Evolutionary conservation across 2,113 vertebrate species (phyloP), one percentile per base, ranked within the genome.

Genomic region (Channa argus): DNA sequence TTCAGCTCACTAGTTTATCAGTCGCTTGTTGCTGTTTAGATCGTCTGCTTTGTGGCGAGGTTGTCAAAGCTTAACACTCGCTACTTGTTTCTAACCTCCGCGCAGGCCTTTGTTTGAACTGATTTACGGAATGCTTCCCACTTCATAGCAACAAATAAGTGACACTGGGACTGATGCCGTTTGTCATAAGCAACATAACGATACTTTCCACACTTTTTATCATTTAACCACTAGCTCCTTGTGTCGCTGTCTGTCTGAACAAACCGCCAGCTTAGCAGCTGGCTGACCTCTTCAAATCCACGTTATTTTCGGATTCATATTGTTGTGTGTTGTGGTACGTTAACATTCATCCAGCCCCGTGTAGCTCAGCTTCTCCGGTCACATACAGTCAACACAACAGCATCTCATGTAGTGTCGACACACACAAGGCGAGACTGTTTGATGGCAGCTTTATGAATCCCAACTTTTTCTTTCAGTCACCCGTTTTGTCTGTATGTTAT

Each of bases 91-190:
- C 36, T 8, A 55, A 11, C 74, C 38, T 74, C 6, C 61, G n/a
- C 37, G 55, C 36, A 34, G 67, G 55, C 79, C 50, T n/a, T 7
- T 36, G 62, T 73, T 71, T 59, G 39, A 45, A 64, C 64, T 59
- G 33, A 63, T 85, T 86, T 65, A 64, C 43, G 50, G 66, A 64
- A 77, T 77, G 73, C 77, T 71, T 77, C 68, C 53, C 83, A 55
- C 47, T 49, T 44, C 80, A 79, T 56, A 62, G 69, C 69, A 43
- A 43, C 70, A 67, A 10, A 73, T 74, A 86, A 83, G 83, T 84
- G 85, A 89, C 82, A 87, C 82, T 24, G 24, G 24, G 24, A 83
- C 52, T 74, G 78, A 82, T 63, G 75, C 77, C 52, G 33, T 24
- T 45, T 33, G 61, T 66, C 65, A 51, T 13, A 62, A 71, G 55